Percentiles rank a stretch among this genome's conserved stretches.
Evolutionary conservation across 2,797 vertebrate species (phyloP).

Genomic region (Anabacerthia variegaticeps): DNA sequence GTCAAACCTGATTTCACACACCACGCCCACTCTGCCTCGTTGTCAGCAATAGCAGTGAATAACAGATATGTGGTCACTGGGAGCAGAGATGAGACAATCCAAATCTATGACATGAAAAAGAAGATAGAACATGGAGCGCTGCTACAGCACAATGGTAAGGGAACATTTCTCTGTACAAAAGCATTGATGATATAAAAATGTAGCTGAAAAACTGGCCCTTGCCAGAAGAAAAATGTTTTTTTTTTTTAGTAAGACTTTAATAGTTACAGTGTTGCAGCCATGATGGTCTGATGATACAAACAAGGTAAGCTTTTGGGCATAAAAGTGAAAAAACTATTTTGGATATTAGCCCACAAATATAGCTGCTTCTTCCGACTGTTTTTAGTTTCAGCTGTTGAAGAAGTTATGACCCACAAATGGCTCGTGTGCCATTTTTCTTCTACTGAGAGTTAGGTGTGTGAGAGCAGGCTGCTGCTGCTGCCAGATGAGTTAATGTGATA

Average conservation of each 20-base stretch:
- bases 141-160: constrained; percentile 90
- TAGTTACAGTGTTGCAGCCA: not conserved
- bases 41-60: constrained; percentile 86
- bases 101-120: constrained; percentile 94
- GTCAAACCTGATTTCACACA: constrained; percentile 87
- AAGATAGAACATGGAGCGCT: constrained; percentile 87
- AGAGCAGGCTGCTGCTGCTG: not conserved
- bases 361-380: not conserved
- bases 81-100: constrained; percentile 96
- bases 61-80: constrained; percentile 91
- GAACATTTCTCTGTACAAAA: not conserved
- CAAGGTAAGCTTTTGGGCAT: not conserved
- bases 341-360: not conserved
- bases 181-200: not conserved
- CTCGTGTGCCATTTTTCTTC: not conserved
- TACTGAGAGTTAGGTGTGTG: not conserved
- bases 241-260: not conserved
- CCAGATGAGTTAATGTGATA: not conserved
- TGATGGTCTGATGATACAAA: not conserved
- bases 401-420: not conserved
- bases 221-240: not conserved
- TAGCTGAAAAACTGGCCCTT: not conserved
- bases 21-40: constrained; percentile 89
- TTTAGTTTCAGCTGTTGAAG: not conserved
- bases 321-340: not conserved